Conservation (phyloP, 2,888 invertebrate species). For the Cosmia pyralina region DNA sequence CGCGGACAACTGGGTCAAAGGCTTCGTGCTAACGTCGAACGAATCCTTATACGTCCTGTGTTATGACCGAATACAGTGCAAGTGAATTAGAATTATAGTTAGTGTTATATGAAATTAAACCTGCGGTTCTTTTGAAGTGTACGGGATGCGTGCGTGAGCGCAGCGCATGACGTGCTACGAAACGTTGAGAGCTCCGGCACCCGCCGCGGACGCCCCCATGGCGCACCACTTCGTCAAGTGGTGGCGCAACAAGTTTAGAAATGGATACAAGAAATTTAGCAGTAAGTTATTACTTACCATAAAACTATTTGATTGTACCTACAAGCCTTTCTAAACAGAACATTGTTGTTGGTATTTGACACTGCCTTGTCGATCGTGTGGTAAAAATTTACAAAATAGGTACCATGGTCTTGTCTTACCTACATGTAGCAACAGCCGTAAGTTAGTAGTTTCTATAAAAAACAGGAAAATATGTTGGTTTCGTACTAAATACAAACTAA, state of each 20-base stretch:
- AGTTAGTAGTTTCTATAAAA: constrained; percentile 5
- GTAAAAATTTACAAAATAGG: constrained; percentile 4
- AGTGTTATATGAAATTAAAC: constrained; percentile 80
- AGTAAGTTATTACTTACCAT: constrained; percentile 86
- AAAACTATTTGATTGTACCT: constrained; percentile 3
- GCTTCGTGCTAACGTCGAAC: constrained; percentile 77
- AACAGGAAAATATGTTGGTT: constrained; percentile 8
- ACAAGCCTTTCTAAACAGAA: constrained; percentile 4
- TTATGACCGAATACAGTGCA: constrained; percentile 82
- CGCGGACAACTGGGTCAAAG: constrained; percentile 88
- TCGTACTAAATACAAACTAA: constrained; percentile 18
- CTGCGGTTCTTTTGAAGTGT: constrained; percentile 88
- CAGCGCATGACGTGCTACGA: constrained; percentile 91
- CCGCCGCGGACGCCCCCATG: constrained; percentile 91
- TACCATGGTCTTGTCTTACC: constrained; percentile 5
- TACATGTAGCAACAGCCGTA: background rate
- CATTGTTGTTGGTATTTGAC: constrained; percentile 16
- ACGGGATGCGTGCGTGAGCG: constrained; percentile 90
- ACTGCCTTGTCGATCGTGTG: background rate
- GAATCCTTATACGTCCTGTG: constrained; percentile 76
- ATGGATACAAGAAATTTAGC: constrained; percentile 93
- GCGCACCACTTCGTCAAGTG: constrained; percentile 94
- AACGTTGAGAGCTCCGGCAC: constrained; percentile 90
- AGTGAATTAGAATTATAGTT: constrained; percentile 76
- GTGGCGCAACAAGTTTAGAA: constrained; percentile 94